These are phyloP conservation scores for Charadrius vociferus DNA, from an alignment of 2,113 vertebrate genomes.

Conservation along the genomic window DNA sequence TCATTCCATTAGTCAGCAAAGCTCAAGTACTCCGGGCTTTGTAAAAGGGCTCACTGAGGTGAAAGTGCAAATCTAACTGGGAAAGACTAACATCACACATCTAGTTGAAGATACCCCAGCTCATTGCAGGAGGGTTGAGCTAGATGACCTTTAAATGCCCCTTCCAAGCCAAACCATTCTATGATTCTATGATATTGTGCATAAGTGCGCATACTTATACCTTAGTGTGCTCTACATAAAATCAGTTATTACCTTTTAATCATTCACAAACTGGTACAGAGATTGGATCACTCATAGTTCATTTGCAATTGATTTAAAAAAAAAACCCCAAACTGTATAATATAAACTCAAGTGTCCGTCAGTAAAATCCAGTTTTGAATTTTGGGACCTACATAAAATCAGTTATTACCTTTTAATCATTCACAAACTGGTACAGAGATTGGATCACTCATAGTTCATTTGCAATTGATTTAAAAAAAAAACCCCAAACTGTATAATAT, in stretches of 20 bases:
- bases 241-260: not conserved
- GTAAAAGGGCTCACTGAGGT: not conserved
- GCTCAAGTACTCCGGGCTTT: not conserved
- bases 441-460: not conserved
- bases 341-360: not conserved
- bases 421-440: not conserved
- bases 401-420: not conserved
- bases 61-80: not conserved
- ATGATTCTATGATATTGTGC: not conserved
- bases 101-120: not conserved
- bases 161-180: not conserved
- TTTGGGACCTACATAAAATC: too few species aligned
- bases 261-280: not conserved
- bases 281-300: not conserved
- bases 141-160: not conserved
- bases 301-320: not conserved
- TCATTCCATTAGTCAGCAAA: not conserved
- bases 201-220: rapidly evolving
- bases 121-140: not conserved
- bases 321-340: not conserved
- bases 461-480: not conserved
- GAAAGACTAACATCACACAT: not conserved
- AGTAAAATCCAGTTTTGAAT: not conserved
- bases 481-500: not conserved
- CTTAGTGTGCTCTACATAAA: not conserved